Percentiles rank a stretch among this genome's conserved stretches.
Conservation (phyloP, 2,113 vertebrate genomes). For the Carassius carassius region DNA sequence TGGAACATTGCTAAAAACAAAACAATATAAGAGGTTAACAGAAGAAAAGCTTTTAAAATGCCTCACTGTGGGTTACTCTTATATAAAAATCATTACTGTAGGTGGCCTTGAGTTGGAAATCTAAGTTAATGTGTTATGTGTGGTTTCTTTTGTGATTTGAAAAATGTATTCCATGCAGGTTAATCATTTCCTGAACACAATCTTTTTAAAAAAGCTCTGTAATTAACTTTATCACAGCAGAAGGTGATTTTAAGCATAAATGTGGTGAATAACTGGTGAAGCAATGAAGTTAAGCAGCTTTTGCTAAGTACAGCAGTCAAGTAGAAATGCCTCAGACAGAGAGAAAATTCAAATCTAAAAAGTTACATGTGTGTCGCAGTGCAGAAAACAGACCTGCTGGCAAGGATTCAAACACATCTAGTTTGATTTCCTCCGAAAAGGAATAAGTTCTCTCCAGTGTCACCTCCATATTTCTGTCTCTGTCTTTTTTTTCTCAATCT, state of each 20-base stretch:
- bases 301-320: background rate
- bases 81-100: background rate
- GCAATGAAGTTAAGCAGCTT: background rate
- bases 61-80: background rate
- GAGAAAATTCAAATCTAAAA: background rate
- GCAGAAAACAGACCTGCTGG: slow-evolving; percentile 12
- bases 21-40: background rate
- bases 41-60: background rate
- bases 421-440: slow-evolving; percentile 12
- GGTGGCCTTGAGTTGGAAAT: background rate
- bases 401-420: background rate
- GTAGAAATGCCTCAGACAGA: background rate
- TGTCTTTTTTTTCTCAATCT: slow-evolving; percentile 38
- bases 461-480: slow-evolving; percentile 18
- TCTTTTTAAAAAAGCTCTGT: slow-evolving; percentile 3
- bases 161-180: background rate
- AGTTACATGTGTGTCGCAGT: background rate
- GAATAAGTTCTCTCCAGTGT: slow-evolving; percentile 8
- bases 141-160: background rate
- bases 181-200: background rate
- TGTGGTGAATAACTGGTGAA: background rate
- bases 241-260: slow-evolving; percentile 5
- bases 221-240: slow-evolving; percentile 38
- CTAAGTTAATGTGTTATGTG: background rate
- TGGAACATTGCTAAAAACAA: background rate